phyloP scores from a whole-genome alignment of 2,888 invertebrate species.

The Scrobipalpa costella region DNA sequence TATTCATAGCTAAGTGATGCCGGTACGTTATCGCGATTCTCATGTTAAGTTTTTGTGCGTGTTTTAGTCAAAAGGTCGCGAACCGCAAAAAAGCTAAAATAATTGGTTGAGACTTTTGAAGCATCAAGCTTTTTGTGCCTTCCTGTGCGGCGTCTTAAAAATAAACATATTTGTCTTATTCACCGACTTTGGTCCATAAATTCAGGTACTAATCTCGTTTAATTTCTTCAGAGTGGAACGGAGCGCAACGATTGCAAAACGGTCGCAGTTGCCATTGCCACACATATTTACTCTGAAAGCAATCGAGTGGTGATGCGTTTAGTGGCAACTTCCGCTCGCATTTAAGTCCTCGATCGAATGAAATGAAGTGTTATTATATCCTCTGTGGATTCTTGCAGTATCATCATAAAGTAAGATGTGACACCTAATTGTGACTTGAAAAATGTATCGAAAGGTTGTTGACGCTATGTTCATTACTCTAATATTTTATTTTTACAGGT shows the following conservation, averaged over 20 bases:
- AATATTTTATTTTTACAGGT: too few relatives aligned
- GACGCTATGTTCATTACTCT: too few relatives aligned
- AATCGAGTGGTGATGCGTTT: conserved; percentile 66
- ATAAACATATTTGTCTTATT: background rate
- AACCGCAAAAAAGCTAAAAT: conserved; percentile 14
- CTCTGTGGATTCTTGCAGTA: background rate
- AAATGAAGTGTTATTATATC: conserved; percentile 24
- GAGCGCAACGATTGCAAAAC: conserved; percentile 62
- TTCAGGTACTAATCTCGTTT: conserved; percentile 38
- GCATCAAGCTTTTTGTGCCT: background rate
- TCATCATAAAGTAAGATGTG: background rate
- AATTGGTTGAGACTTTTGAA: too few relatives aligned
- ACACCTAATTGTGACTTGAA: too few relatives aligned
- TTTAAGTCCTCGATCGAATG: conserved; percentile 44
- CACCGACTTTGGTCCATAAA: conserved; percentile 19
- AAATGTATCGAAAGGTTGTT: too few relatives aligned
- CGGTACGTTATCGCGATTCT: background rate
- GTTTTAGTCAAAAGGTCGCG: conserved; percentile 1
- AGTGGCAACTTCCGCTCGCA: conserved; percentile 63
- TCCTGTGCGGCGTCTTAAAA: background rate
- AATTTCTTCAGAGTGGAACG: conserved; percentile 56
- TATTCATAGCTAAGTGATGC: too few relatives aligned
- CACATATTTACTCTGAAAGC: conserved; percentile 65
- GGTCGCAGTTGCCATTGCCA: conserved; percentile 38
- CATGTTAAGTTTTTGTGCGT: background rate